These are phyloP conservation scores for Chelonus formosanus DNA, from an alignment of 2,888 invertebrate species.

Conservation along the genomic window DNA sequence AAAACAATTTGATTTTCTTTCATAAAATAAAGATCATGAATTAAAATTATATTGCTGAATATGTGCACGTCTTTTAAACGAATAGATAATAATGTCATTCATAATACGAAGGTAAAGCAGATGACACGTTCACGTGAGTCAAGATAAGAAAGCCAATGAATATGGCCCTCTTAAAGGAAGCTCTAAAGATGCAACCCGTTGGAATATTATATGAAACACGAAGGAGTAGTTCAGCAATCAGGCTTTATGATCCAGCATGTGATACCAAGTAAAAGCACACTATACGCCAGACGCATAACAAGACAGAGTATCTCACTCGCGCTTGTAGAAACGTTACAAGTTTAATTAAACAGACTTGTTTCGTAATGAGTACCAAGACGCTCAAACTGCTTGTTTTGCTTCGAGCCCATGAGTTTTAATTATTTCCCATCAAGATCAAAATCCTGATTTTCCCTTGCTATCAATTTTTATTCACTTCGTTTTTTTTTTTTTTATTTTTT, in stretches of 20 bases:
- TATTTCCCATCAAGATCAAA: slow-evolving; percentile 29
- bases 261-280: slow-evolving; percentile 41
- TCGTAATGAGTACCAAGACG: slow-evolving; percentile 33
- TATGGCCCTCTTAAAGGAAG: slow-evolving; percentile 45
- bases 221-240: slow-evolving; percentile 52
- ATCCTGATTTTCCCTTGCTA: slow-evolving; percentile 30
- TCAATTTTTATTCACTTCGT: slow-evolving; percentile 21
- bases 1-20: too few species aligned
- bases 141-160: slow-evolving; percentile 60
- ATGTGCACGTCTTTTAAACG: too few species aligned
- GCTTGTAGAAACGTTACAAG: slow-evolving; percentile 48
- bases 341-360: slow-evolving; percentile 55
- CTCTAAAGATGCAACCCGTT: slow-evolving; percentile 58
- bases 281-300: slow-evolving; percentile 43
- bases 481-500: slow-evolving; percentile 7
- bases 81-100: not conserved
- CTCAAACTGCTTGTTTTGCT: slow-evolving; percentile 27
- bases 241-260: slow-evolving; percentile 56
- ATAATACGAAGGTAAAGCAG: slow-evolving; percentile 47
- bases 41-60: too few species aligned
- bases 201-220: slow-evolving; percentile 58
- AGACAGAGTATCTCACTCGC: slow-evolving; percentile 34
- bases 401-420: slow-evolving; percentile 5
- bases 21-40: too few species aligned
- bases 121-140: slow-evolving; percentile 60